Evolutionary conservation across 2,797 vertebrate genomes (phyloP).

Genomic region (Adelosebastes latens): DNA sequence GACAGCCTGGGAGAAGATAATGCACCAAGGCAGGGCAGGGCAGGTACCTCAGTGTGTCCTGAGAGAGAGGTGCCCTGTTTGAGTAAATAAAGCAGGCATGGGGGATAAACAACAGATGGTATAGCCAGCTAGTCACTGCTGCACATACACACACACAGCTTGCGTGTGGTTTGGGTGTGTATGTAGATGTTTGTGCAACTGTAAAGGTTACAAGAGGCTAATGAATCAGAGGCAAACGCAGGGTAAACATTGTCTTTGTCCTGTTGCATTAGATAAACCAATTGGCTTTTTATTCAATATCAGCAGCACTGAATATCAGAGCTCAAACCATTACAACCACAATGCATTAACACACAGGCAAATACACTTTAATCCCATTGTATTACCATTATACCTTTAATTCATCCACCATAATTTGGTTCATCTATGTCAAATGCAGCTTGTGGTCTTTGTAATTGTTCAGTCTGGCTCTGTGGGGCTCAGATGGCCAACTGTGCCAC

Average conservation of each 20-base stretch:
- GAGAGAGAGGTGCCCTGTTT: constrained; percentile 77
- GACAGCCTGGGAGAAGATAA: constrained; percentile 69
- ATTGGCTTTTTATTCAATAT: constrained; percentile 38
- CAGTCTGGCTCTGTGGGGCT: constrained; percentile 21
- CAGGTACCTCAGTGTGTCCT: constrained; percentile 42
- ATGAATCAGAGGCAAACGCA: constrained; percentile 60
- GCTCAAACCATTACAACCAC: constrained; percentile 34
- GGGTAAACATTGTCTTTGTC: constrained; percentile 67
- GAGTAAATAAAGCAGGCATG: constrained; percentile 90
- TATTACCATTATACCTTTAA: constrained; percentile 11
- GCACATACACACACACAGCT: background rate
- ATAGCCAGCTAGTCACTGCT: constrained; percentile 25
- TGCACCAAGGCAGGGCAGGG: constrained; percentile 29
- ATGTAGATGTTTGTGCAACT: constrained; percentile 54
- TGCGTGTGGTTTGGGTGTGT: constrained; percentile 54
- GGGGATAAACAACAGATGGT: constrained; percentile 88
- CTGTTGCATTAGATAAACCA: constrained; percentile 54
- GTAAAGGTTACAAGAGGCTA: constrained; percentile 68
- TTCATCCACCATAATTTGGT: constrained; percentile 27
- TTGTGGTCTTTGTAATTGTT: constrained; percentile 30
- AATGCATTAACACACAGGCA: constrained; percentile 39
- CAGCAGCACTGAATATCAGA: constrained; percentile 6
- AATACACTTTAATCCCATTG: constrained; percentile 49
- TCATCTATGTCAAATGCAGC: constrained; percentile 27
- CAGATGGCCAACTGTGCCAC: background rate